A percentile compares a stretch with the other conserved stretches of the same genome.
Evolutionary conservation across 2,113 vertebrate genomes (phyloP).

Genomic region (Grus americana): DNA sequence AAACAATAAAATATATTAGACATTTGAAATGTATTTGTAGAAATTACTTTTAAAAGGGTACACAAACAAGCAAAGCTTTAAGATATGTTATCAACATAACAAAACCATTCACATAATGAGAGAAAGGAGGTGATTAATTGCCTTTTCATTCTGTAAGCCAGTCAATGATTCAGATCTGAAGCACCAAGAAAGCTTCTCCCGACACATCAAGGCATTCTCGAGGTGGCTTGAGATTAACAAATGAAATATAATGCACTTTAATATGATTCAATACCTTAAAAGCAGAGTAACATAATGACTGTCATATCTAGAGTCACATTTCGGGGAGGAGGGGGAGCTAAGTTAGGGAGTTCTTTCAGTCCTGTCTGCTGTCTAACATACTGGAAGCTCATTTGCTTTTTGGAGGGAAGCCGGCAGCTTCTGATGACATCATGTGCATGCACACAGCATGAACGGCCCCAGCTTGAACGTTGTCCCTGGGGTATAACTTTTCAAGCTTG

Average conservation of each 20-base stretch:
- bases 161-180: background rate
- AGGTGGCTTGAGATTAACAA: background rate
- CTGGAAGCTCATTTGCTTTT: background rate
- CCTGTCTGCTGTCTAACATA: background rate
- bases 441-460: background rate
- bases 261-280: background rate
- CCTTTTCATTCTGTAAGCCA: background rate
- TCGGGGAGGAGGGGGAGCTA: background rate
- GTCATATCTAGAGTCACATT: background rate
- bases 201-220: background rate
- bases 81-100: background rate
- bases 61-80: background rate
- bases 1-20: background rate
- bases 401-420: background rate
- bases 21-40: background rate
- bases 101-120: background rate
- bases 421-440: background rate
- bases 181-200: background rate
- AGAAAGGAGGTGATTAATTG: background rate
- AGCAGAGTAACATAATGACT: background rate
- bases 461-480: slow-evolving; percentile 3
- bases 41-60: background rate
- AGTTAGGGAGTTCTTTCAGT: background rate
- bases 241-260: background rate
- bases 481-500: slow-evolving; percentile 8